Evolutionary conservation across 2,888 invertebrate species (phyloP).

Genomic region (Drosophila austrosaltans): DNA sequence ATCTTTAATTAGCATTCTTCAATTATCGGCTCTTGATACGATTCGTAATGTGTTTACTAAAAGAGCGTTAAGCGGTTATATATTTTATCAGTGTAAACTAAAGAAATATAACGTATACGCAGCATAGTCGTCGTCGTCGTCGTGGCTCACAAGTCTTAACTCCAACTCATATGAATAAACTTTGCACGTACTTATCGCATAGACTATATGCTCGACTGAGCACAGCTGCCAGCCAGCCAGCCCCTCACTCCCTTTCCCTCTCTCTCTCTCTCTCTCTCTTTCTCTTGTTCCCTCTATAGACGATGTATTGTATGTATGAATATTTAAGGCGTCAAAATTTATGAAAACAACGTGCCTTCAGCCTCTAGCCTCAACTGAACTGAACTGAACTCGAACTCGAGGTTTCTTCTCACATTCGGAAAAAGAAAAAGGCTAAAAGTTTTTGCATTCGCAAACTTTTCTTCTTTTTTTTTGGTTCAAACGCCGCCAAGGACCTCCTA

Average conservation of each 20-base stretch:
- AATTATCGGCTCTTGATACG: too few species aligned
- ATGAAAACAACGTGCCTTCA: slow-evolving; percentile 75
- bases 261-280: slow-evolving; percentile 4
- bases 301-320: slow-evolving; percentile 55
- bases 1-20: too few species aligned
- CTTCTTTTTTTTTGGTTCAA: slow-evolving; percentile 22
- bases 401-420: background rate
- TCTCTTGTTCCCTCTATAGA: slow-evolving; percentile 11
- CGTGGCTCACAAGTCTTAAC: slow-evolving; percentile 40
- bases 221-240: slow-evolving; percentile 64
- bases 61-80: too few species aligned
- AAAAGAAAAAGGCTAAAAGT: slow-evolving; percentile 59
- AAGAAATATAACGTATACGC: slow-evolving; percentile 62
- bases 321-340: slow-evolving; percentile 73
- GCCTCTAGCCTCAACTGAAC: slow-evolving; percentile 34
- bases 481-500: slow-evolving; percentile 3
- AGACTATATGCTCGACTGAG: slow-evolving; percentile 75
- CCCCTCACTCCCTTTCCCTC: background rate
- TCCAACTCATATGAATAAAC: slow-evolving; percentile 70
- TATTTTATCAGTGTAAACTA: background rate
- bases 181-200: slow-evolving; percentile 77
- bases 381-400: slow-evolving; percentile 10
- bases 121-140: slow-evolving; percentile 49
- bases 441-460: slow-evolving; percentile 65
- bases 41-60: too few species aligned